These are phyloP conservation scores for Calephelis virginiensis DNA, from an alignment of 1,140 invertebrate species.

Conservation along the genomic window DNA sequence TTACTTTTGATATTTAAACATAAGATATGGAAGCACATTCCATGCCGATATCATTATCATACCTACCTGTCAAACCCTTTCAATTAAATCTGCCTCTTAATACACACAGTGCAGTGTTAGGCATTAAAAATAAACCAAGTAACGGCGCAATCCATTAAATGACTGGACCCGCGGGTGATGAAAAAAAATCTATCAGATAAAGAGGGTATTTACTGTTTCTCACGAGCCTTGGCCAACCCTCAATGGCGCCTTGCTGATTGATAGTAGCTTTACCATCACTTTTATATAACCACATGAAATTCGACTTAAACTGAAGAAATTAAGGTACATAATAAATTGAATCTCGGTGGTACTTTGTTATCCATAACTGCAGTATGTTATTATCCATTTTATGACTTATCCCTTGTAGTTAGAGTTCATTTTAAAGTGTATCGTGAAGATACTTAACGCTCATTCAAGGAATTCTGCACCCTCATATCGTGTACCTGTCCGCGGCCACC, in stretches of 20 bases:
- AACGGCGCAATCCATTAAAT: constrained; percentile 77
- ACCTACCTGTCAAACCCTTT: constrained; percentile 64
- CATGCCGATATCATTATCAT: constrained; percentile 44
- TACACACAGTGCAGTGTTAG: constrained; percentile 51
- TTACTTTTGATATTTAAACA: too few species aligned
- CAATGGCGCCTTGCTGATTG: constrained; percentile 76
- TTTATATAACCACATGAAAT: constrained; percentile 36
- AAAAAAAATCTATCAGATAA: constrained; percentile 76
- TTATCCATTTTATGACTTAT: constrained; percentile 36
- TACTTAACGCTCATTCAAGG: constrained; percentile 66
- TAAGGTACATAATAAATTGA: constrained; percentile 27
- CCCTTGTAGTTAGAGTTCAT: constrained; percentile 23
- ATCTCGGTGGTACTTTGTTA: constrained; percentile 22
- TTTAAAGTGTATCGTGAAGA: constrained; percentile 17
- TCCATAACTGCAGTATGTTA: constrained; percentile 19
- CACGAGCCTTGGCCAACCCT: constrained; percentile 71
- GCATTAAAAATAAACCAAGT: constrained; percentile 70
- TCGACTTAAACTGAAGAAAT: constrained; percentile 30
- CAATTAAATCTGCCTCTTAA: constrained; percentile 69
- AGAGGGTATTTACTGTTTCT: constrained; percentile 76
- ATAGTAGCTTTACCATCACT: constrained; percentile 68
- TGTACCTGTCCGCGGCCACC: constrained; percentile 74
- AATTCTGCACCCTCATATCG: constrained; percentile 76
- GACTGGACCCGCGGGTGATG: constrained; percentile 66
- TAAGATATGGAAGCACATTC: constrained; percentile 1